Percentiles rank a stretch among this genome's conserved stretches.
phyloP scores from a whole-genome alignment of 1,140 invertebrate species.

The Paramacrobiotus metropolitanus region DNA sequence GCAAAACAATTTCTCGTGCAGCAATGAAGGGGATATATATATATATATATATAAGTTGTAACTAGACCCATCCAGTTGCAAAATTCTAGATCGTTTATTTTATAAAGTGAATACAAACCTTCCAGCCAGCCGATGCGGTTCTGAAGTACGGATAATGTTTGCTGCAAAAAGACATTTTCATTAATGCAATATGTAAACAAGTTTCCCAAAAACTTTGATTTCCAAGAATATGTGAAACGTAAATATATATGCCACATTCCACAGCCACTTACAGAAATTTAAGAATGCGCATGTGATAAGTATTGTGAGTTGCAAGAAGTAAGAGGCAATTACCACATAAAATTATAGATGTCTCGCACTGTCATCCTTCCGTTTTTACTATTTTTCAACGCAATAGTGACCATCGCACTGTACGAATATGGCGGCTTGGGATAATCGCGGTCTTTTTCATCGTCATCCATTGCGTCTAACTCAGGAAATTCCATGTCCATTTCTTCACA shows the following conservation, averaged over 20 bases:
- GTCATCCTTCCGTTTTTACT: constrained; percentile 73
- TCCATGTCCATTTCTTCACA: neutral
- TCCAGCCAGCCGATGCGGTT: constrained; percentile 88
- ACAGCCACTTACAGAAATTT: too few species aligned
- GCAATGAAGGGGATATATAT: too few species aligned
- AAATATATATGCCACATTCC: too few species aligned
- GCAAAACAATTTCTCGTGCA: too few species aligned
- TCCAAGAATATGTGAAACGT: too few species aligned
- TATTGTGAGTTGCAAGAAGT: too few species aligned
- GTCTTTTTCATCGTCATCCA: neutral
- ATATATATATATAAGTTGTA: too few species aligned
- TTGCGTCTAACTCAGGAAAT: neutral
- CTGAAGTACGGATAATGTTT: constrained; percentile 94
- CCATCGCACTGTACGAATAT: constrained; percentile 89
- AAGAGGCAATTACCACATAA: constrained; percentile 94
- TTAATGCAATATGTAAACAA: constrained; percentile 11
- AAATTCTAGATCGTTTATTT: neutral
- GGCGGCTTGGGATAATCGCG: constrained; percentile 67
- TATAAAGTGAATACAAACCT: constrained; percentile 25
- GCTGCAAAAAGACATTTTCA: constrained; percentile 41
- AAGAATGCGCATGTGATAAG: too few species aligned
- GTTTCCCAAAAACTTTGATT: neutral
- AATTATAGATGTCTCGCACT: constrained; percentile 93
- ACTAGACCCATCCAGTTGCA: neutral
- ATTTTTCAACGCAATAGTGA: constrained; percentile 89